Evolutionary conservation across 2,113 vertebrate genomes (phyloP), one percentile per base, ranked within the genome.

Genomic region (Odontesthes bonariensis): DNA sequence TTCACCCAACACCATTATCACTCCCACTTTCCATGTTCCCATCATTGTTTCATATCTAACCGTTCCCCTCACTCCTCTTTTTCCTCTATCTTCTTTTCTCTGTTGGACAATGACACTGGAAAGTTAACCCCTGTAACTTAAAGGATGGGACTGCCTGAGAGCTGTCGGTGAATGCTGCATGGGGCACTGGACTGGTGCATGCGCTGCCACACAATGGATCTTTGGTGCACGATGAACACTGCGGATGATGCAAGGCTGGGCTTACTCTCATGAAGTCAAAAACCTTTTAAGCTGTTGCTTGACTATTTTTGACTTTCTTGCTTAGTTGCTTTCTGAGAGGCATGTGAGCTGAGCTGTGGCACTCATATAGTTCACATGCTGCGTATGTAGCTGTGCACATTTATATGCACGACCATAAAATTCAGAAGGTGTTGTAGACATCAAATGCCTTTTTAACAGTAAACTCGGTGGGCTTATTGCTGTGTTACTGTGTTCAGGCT

Each of bases 91-190:
- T 71, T 79, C 73, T 77, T 88, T 83, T 85, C 85, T 91, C 88
- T 92, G 81, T 90, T 79, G 91, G 54, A 88, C 81, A 89, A 86
- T 84, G 86, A 90, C 69, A 82, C 75, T 88, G 81, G 87, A 89
- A 85, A 82, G 79, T 86, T 83, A 65, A 6, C 60, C 80, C 78
- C 76, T 67, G 64, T 72, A 80, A 83, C 84, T 84, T 85, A 61
- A 79, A 91, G 92, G 88, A 91, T 90, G 86, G 91, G 80, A 73
- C 82, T 73, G 89, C 86, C 85, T 73, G 74, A 81, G 73, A 89
- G 88, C 86, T 93, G 84, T 82, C 63, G 63, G 83, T 89, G 92
- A 94, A 94, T 94, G 94, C 92, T 94, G 94, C 94, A 94, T 95
- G 94, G 82, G 84, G 88, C 82, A 82, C 87, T 88, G 89, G 84